Evolutionary conservation across 30 jellyfish, hydroid and myxozoan species (phyloP).

Genomic region (Rhopilema esculentum): DNA sequence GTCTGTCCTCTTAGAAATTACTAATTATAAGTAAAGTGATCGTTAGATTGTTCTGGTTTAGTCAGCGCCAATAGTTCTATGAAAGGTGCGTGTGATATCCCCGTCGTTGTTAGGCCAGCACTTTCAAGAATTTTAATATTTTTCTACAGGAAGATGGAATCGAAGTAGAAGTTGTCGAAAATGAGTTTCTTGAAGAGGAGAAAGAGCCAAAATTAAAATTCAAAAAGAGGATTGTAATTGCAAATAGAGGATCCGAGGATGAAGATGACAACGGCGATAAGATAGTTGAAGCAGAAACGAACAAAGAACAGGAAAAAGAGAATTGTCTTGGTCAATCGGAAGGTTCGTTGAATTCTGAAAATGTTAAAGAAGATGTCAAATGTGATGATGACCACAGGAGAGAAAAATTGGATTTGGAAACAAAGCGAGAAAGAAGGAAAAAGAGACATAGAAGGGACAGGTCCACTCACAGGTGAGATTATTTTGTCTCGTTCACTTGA

Average conservation of each 20-base stretch:
- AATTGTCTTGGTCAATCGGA: constrained; percentile 18
- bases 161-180: constrained; percentile 73
- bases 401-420: neutral
- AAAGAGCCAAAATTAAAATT: constrained; percentile 8
- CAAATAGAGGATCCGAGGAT: constrained; percentile 11
- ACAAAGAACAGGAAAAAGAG: constrained; percentile 18
- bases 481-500: neutral
- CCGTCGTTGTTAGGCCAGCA: neutral
- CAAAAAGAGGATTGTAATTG: constrained; percentile 45
- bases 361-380: neutral
- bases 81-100: neutral
- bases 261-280: neutral
- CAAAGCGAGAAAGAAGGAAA: constrained; percentile 4
- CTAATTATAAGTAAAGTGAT: too few species aligned
- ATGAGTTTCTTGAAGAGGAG: constrained; percentile 70
- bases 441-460: constrained; percentile 33
- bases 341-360: neutral
- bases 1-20: too few species aligned
- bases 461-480: constrained; percentile 47
- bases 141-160: constrained; percentile 67
- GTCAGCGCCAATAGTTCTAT: too few species aligned
- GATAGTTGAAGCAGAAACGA: neutral
- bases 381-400: neutral
- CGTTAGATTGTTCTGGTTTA: too few species aligned
- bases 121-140: neutral